Conservation (phyloP, 1,140 invertebrate species). For the Periplaneta americana region DNA sequence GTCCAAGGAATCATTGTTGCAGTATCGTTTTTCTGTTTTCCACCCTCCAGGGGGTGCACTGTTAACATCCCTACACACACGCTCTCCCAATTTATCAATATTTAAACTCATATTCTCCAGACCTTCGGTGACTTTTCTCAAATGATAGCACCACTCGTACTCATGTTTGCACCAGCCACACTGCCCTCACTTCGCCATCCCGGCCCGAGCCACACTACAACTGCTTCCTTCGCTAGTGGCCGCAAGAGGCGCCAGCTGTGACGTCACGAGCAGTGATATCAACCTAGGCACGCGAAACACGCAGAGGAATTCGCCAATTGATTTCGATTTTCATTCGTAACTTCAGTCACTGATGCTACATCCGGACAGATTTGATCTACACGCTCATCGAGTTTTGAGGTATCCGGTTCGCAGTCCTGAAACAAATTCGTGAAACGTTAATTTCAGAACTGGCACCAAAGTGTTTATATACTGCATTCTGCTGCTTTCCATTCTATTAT, state of each 20-base stretch:
- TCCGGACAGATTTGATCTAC: too few species aligned
- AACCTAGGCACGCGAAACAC: not conserved
- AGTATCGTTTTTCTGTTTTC: not conserved
- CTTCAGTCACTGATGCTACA: too few species aligned
- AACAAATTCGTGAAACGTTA: too few species aligned
- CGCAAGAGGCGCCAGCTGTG: not conserved
- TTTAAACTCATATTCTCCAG: not conserved
- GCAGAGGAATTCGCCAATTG: not conserved
- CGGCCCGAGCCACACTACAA: not conserved
- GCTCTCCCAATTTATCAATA: not conserved
- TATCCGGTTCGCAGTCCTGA: too few species aligned
- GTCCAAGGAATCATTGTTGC: slow-evolving; percentile 29
- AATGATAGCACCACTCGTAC: not conserved
- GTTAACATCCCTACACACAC: not conserved
- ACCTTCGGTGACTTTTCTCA: not conserved
- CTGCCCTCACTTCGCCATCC: not conserved
- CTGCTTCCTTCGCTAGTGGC: not conserved
- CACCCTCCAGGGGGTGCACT: not conserved
- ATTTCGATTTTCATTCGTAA: too few species aligned
- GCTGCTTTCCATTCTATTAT: too few species aligned
- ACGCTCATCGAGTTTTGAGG: too few species aligned
- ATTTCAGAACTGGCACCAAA: too few species aligned
- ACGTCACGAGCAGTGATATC: not conserved
- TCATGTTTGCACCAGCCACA: not conserved
- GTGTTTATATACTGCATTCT: too few species aligned